A percentile compares a stretch with the other conserved stretches of the same genome.
Evolutionary conservation across 2,113 vertebrate species (phyloP).

Genomic region (Recurvirostra avosetta): DNA sequence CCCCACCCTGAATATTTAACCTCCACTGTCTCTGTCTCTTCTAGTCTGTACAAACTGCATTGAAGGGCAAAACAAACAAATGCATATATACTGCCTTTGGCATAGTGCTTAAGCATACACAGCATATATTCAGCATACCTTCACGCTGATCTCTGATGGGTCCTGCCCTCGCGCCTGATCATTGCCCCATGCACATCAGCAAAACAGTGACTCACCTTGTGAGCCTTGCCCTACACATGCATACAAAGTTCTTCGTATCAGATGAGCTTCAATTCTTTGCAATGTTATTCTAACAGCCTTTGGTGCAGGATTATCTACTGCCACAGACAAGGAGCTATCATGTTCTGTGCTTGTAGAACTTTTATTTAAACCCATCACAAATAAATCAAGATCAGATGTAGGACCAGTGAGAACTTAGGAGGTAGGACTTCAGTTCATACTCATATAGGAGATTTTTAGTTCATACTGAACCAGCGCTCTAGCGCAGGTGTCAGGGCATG

Average conservation of each 20-base stretch:
- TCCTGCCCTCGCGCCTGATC: neutral
- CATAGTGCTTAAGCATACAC: neutral
- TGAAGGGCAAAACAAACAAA: slow-evolving; percentile 8
- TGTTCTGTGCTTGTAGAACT: neutral
- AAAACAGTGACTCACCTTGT: neutral
- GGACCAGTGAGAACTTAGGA: neutral
- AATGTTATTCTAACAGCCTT: neutral
- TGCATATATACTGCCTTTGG: neutral
- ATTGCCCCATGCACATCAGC: neutral
- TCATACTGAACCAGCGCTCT: neutral
- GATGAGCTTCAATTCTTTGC: neutral
- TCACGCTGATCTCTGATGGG: neutral
- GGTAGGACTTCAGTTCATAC: neutral
- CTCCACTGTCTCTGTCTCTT: neutral
- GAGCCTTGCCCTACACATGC: neutral
- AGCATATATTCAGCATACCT: neutral
- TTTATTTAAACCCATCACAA: neutral
- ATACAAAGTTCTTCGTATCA: neutral
- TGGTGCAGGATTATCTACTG: neutral
- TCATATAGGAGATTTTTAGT: neutral
- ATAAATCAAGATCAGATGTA: neutral
- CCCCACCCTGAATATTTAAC: slow-evolving; percentile 47
- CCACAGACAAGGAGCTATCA: neutral
- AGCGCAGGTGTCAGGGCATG: neutral
- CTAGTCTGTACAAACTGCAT: slow-evolving; percentile 18